phyloP scores from a whole-genome alignment of 2,888 invertebrate species.

The Lymantria monacha region DNA sequence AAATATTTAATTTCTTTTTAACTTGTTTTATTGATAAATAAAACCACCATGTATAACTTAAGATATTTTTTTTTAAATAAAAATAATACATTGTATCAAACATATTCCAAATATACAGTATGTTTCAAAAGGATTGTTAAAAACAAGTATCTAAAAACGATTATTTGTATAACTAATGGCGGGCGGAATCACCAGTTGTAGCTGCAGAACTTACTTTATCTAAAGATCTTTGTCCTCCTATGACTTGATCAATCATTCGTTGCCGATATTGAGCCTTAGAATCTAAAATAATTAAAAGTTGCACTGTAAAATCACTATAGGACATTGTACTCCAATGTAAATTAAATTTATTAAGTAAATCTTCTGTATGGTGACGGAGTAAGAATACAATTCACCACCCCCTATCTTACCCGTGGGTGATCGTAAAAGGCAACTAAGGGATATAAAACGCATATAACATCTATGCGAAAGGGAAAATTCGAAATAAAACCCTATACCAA shows the following conservation, averaged over 20 bases:
- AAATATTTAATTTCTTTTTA: too few relatives aligned
- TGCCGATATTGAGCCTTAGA: slow-evolving; percentile 47
- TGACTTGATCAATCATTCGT: slow-evolving; percentile 59
- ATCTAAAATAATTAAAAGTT: slow-evolving; percentile 56
- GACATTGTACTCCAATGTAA: slow-evolving; percentile 60
- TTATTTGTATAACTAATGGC: neutral
- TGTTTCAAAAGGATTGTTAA: neutral
- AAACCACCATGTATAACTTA: slow-evolving; percentile 55
- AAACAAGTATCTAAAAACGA: neutral
- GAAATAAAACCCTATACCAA: too few relatives aligned
- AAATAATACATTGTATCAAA: too few relatives aligned
- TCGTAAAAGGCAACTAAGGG: too few relatives aligned
- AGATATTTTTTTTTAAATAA: too few relatives aligned
- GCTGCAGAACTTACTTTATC: slow-evolving; percentile 59
- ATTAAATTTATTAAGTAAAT: slow-evolving; percentile 6
- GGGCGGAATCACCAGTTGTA: slow-evolving; percentile 33
- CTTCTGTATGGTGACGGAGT: too few relatives aligned
- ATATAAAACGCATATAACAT: too few relatives aligned
- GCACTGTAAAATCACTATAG: slow-evolving; percentile 8
- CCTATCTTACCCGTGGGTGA: too few relatives aligned
- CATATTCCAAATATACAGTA: too few relatives aligned
- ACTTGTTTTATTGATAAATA: too few relatives aligned
- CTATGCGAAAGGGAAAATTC: too few relatives aligned
- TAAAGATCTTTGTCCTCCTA: slow-evolving; percentile 55
- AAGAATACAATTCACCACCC: too few relatives aligned